Evolutionary conservation across 2,888 invertebrate genomes (phyloP), one percentile per base, ranked within the genome.

Genomic region (Nomada lathburiana): DNA sequence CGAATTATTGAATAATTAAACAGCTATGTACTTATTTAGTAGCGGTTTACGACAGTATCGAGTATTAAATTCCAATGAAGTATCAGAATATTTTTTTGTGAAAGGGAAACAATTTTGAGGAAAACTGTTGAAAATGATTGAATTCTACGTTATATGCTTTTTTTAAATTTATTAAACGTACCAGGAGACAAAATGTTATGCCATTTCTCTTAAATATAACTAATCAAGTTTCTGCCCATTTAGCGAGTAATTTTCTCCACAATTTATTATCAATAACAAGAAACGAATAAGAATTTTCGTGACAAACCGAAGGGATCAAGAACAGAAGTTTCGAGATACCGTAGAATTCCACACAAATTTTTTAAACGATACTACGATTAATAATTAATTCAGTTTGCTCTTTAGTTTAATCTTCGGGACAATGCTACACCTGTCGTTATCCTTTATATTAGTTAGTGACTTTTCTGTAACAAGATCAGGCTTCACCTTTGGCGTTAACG

Each of bases 1-100:
- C 50, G 50, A 67, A 59, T 47, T 23, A 59, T 67, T 16, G 42
- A 59, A 23, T 18, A 59, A 74, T 67, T 74, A 59, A 42, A 36
- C 18, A 16, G 26, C 36, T 36, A 47, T 50, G 47, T 50, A 47
- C 47, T 36, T 47, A 67, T 74, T 74, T 67, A 67, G 67, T 74
- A 74, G 59, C 29, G 57, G 47, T 18, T 10, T 50, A 59, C 47
- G 47, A 23, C 20, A 50, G 50, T 74, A 26, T 26, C 26, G 26
- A 0, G 26, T 26, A 74, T 74, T 74, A 67, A 74, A 74, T 59
- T 74, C 73, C 67, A 74, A 74, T 67, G 50, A 42, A 36, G 7
- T 36, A 26, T 26, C 26, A 26, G 26, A 26, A 26, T 26, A 26
- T 26, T 26, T 26, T 26, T 26, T 26, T 26, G 26, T 26, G 1